A percentile compares a stretch with the other conserved stretches of the same genome.
Evolutionary conservation across 2,797 vertebrate species (phyloP).

Genomic region (Leuciscus waleckii): DNA sequence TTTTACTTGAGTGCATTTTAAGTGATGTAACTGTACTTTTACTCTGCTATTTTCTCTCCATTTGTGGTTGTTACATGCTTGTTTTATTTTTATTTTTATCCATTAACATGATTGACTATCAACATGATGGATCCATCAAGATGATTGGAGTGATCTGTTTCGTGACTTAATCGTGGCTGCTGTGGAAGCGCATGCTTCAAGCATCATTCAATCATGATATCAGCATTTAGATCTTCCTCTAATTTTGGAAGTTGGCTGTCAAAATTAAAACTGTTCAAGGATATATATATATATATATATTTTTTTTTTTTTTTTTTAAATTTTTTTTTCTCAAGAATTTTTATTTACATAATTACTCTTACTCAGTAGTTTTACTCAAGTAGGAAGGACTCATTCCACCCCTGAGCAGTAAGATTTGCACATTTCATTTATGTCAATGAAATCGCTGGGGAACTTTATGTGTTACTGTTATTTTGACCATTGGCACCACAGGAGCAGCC

Average conservation of each 20-base stretch:
- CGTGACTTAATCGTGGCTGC: not conserved
- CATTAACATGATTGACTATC: not conserved
- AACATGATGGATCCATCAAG: not conserved
- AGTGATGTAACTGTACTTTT: not conserved
- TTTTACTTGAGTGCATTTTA: not conserved
- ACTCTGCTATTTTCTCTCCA: not conserved
- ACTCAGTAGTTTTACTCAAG: not conserved
- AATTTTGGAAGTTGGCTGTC: not conserved
- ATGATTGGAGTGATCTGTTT: not conserved
- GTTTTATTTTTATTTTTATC: not conserved
- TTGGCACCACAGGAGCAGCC: not conserved
- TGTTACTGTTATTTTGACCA: constrained; percentile 38
- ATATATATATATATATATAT: not conserved
- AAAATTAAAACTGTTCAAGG: not conserved
- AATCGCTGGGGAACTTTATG: constrained; percentile 17
- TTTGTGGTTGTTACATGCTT: not conserved
- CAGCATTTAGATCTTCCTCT: not conserved
- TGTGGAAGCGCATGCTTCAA: not conserved
- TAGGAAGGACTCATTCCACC: not conserved
- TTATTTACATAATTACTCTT: not conserved
- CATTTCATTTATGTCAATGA: constrained; percentile 35
- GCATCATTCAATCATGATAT: not conserved
- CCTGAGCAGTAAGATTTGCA: not conserved
- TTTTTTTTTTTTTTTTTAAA: too few relatives aligned
- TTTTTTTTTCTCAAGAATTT: too few relatives aligned